Percentiles rank a stretch among this genome's conserved stretches.
Evolutionary conservation across 2,113 vertebrate genomes (phyloP).

Genomic region (Marmota monax): DNA sequence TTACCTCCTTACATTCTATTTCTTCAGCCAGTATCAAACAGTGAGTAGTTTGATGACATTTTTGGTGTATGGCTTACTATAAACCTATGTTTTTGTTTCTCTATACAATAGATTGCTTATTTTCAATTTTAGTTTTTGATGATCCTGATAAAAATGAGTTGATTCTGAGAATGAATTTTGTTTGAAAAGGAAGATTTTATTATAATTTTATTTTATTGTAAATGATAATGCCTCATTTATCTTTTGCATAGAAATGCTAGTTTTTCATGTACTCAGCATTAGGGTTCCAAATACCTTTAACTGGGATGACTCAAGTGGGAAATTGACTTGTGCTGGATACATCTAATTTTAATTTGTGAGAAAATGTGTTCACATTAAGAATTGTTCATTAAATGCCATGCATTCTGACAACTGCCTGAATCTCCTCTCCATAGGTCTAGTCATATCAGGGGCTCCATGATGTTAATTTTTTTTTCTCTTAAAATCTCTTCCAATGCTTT

Average conservation of each 20-base stretch:
- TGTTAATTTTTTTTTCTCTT: background rate
- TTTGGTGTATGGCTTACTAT: background rate
- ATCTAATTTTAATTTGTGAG: too few relatives aligned
- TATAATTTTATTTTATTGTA: conserved; percentile 27
- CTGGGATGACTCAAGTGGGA: too few relatives aligned
- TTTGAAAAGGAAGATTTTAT: conserved; percentile 12
- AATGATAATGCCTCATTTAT: background rate
- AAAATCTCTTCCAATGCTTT: background rate
- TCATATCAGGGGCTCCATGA: background rate
- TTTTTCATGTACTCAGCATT: background rate
- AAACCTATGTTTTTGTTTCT: conserved; percentile 50
- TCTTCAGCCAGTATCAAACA: background rate
- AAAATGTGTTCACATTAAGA: too few relatives aligned
- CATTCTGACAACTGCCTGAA: conserved; percentile 42
- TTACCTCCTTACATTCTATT: background rate
- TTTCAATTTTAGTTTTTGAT: conserved; percentile 45
- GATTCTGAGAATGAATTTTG: conserved; percentile 56
- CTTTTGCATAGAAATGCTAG: conserved; percentile 8
- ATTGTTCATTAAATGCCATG: background rate
- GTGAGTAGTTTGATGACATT: background rate
- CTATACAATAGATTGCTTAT: background rate
- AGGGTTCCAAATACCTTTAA: background rate
- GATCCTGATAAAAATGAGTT: conserved; percentile 18
- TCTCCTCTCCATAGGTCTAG: background rate
- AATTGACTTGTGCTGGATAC: too few relatives aligned